phyloP scores from a whole-genome alignment of 2,888 invertebrate genomes.

The Sinohyriopsis cumingii region DNA sequence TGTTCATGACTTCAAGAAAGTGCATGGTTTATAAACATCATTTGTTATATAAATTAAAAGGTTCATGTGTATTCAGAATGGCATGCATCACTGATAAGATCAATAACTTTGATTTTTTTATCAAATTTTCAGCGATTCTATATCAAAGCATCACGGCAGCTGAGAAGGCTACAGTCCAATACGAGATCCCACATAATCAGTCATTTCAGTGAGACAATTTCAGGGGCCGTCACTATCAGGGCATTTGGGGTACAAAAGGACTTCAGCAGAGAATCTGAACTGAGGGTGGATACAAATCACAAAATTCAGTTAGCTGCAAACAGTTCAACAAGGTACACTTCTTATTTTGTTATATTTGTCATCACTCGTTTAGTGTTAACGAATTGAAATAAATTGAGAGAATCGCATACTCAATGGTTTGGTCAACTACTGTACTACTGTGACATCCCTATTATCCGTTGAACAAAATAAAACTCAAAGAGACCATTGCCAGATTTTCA shows the following conservation, averaged over 20 bases:
- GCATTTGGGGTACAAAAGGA: conserved; percentile 54
- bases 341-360: neutral
- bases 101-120: neutral
- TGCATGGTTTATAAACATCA: too few relatives aligned
- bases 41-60: too few relatives aligned
- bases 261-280: conserved; percentile 51
- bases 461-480: too few relatives aligned
- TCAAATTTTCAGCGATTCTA: conserved; percentile 71
- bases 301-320: conserved; percentile 76
- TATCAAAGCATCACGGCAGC: conserved; percentile 66
- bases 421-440: too few relatives aligned
- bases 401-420: too few relatives aligned
- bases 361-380: too few relatives aligned
- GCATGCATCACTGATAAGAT: too few relatives aligned
- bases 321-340: conserved; percentile 59
- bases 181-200: conserved; percentile 65
- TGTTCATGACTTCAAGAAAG: too few relatives aligned
- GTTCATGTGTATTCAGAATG: too few relatives aligned
- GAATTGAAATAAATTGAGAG: too few relatives aligned
- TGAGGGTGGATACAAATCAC: conserved; percentile 74
- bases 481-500: too few relatives aligned
- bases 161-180: conserved; percentile 66
- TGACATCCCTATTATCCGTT: too few relatives aligned
- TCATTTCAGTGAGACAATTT: conserved; percentile 72
- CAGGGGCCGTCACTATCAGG: conserved; percentile 71